Percentiles rank a stretch among this genome's conserved stretches.
phyloP scores from a whole-genome alignment of 2,888 invertebrate species.

The Cosmia trapezina region DNA sequence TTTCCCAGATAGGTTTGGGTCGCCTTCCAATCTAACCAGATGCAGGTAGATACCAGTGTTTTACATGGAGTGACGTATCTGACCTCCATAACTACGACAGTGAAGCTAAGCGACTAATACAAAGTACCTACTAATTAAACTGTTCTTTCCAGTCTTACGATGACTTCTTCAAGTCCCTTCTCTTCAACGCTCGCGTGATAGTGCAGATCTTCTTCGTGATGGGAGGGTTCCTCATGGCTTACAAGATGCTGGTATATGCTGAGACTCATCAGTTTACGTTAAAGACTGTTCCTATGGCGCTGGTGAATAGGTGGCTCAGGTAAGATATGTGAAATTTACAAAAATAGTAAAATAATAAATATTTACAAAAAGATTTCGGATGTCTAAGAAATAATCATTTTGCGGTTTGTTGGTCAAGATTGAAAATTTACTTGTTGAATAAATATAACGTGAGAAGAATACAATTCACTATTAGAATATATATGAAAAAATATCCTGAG shows the following conservation, averaged over 20 bases:
- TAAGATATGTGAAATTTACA: too few species aligned
- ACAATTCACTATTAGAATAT: too few species aligned
- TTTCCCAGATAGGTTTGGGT: neutral
- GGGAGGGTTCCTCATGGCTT: slow-evolving; percentile 88
- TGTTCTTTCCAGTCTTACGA: slow-evolving; percentile 80
- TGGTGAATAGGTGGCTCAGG: slow-evolving; percentile 86
- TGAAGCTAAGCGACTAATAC: too few species aligned
- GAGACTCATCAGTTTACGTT: slow-evolving; percentile 83
- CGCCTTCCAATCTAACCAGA: neutral
- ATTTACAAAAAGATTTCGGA: too few species aligned
- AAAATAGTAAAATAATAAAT: too few species aligned
- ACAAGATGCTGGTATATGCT: slow-evolving; percentile 86
- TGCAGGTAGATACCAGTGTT: neutral
- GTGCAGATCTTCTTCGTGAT: slow-evolving; percentile 88
- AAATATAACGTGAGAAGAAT: too few species aligned
- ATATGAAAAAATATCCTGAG: too few species aligned
- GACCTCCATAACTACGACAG: too few species aligned
- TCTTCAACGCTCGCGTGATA: slow-evolving; percentile 86
- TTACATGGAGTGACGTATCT: too few species aligned
- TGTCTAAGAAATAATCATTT: too few species aligned
- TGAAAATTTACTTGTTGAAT: too few species aligned
- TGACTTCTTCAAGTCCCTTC: slow-evolving; percentile 86
- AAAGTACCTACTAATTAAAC: neutral
- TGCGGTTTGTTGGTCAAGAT: too few species aligned
- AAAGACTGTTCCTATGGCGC: slow-evolving; percentile 85